Evolutionary conservation across 37 sponge, comb jelly and placozoan genomes (phyloP).

Genomic region (Halisarca cf. caerulea): DNA sequence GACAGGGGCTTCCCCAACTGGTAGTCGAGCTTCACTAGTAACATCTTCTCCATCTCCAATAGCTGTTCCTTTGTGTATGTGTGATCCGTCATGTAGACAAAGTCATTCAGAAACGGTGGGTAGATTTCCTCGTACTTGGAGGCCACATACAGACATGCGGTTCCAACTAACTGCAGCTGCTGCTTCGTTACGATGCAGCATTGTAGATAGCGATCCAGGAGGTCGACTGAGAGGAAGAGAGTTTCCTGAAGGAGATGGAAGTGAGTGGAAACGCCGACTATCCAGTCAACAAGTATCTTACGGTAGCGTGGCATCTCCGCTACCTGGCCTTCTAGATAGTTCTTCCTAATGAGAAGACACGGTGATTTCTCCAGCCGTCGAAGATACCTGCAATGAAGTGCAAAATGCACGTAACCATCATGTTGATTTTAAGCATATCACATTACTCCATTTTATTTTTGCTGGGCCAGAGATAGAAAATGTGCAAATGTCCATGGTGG

Average conservation of each 20-base stretch:
- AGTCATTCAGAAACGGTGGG: conserved; percentile 50
- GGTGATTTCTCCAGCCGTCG: conserved; percentile 22
- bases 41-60: conserved; percentile 43
- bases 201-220: conserved; percentile 68
- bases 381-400: conserved; percentile 30
- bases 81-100: conserved; percentile 61
- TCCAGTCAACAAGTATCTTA: conserved; percentile 68
- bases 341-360: conserved; percentile 4
- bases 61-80: conserved; percentile 48
- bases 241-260: conserved; percentile 71
- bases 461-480: no score
- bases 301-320: conserved; percentile 38
- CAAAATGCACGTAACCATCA: no score
- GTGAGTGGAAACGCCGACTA: conserved; percentile 46
- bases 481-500: no score
- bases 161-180: conserved; percentile 67
- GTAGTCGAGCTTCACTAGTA: conserved; percentile 52
- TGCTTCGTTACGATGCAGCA: conserved; percentile 22
- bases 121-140: conserved; percentile 82
- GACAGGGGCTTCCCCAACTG: conserved; percentile 51
- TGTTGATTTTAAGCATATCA: no score
- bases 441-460: no score
- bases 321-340: conserved; percentile 33
- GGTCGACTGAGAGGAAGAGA: conserved; percentile 43
- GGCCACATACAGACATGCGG: conserved; percentile 58